These are phyloP conservation scores for Macquaria ambigua DNA, from an alignment of 2,113 vertebrate genomes.

Conservation along the genomic window DNA sequence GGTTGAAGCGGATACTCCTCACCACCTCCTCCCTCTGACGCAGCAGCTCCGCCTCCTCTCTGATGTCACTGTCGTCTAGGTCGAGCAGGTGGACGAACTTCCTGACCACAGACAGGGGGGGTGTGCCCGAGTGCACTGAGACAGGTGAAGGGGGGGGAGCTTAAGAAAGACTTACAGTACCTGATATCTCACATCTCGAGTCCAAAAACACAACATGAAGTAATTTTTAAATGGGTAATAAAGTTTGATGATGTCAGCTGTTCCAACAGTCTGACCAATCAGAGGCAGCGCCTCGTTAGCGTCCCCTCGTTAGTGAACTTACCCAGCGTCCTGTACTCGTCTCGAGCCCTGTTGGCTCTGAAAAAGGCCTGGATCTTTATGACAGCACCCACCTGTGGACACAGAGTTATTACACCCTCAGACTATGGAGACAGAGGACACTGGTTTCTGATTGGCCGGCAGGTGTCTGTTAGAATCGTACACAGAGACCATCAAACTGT, in stretches of 20 bases:
- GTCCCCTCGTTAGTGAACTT: conserved; percentile 15
- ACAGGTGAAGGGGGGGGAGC: background rate
- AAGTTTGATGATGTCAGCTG: background rate
- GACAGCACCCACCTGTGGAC: conserved; percentile 88
- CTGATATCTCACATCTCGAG: no score
- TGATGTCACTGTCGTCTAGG: conserved; percentile 89
- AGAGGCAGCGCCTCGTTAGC: background rate
- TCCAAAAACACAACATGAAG: no score
- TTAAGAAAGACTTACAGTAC: background rate
- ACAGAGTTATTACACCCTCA: conserved; percentile 5
- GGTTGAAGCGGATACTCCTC: conserved; percentile 90
- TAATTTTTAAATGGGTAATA: background rate
- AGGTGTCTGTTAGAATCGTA: no score
- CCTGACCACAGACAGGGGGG: conserved; percentile 87
- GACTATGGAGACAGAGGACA: background rate
- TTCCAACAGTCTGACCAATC: conserved; percentile 2
- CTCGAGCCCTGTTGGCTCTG: conserved; percentile 88
- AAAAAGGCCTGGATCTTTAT: conserved; percentile 96
- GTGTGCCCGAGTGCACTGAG: conserved; percentile 85
- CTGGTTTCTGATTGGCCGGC: conserved; percentile 1
- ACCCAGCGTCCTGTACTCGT: conserved; percentile 92
- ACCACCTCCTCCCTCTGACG: conserved; percentile 91
- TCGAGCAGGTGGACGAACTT: conserved; percentile 92
- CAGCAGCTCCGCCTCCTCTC: conserved; percentile 90
- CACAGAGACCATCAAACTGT: no score